Evolutionary conservation across 2,797 vertebrate species (phyloP).

Genomic region (Eupleurogrammus muticus): DNA sequence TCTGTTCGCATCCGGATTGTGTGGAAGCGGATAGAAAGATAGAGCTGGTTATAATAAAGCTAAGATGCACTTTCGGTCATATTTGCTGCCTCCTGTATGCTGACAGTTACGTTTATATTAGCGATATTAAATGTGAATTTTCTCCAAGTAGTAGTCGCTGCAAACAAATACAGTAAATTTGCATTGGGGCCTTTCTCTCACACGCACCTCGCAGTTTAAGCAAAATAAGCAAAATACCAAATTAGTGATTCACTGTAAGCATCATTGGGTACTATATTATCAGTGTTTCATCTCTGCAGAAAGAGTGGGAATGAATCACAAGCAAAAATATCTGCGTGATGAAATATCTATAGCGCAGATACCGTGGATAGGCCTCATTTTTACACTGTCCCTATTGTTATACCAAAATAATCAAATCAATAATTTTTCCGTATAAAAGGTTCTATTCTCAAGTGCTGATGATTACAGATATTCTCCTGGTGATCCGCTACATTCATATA

Average conservation of each 20-base stretch:
- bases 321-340: background rate
- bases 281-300: background rate
- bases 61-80: slow-evolving; percentile 1
- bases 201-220: background rate
- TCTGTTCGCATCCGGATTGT: background rate
- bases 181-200: background rate
- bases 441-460: background rate
- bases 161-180: background rate
- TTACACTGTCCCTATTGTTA: too few species aligned
- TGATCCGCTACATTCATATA: background rate
- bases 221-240: too few species aligned
- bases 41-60: background rate
- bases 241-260: background rate
- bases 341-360: background rate
- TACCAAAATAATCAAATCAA: background rate
- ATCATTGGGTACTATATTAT: slow-evolving; percentile 9
- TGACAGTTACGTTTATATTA: background rate
- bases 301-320: slow-evolving; percentile 26
- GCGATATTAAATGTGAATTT: slow-evolving; percentile 7
- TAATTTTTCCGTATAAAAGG: background rate
- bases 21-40: background rate
- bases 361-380: background rate
- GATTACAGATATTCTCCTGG: background rate
- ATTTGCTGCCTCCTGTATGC: background rate
- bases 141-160: background rate